Base-by-base conservation (phyloP, 1,140 invertebrate species). In the Lordiphosa stackelbergi region DNA sequence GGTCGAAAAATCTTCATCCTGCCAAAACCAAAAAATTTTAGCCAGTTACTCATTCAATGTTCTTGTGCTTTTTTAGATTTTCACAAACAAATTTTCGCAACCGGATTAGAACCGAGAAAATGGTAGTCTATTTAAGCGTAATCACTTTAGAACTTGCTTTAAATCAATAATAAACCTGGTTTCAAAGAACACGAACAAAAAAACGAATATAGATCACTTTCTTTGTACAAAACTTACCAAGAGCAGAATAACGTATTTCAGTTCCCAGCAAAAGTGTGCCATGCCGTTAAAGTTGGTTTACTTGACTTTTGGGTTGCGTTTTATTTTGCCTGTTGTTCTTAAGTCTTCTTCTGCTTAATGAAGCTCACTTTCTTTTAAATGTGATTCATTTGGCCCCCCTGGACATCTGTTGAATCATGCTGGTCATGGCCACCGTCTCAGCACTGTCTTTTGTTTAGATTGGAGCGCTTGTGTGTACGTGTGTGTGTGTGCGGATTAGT, bases 261-360 rank as follows among this genome's bases (percentile, higher is more conserved):
- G 66, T 53, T 78, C 73, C 66, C 83, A 85, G 60, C 83, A 78
- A 74, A 85, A 85, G 73, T 85, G 83, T 74, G 83, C 83, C 83
- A 85, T 85, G 48, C 68, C 61, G 65, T 52, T 48, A 19, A 24
- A 54, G 34, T 53, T 24, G 24, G 54, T 48, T 65, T 52, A 31
- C 22, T 43, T 11, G 34, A 34, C 19, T 43, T 40, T 42, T 43
- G 35, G 28, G 11, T 36, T 59, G 47, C 35, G 57, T 38, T 73
- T 73, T 62, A 52, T 43, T 65, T 60, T 7, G 7, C 13, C 34
- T 62, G 38, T 71, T 54, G 63, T 66, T 65, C 54, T 64, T 36
- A 22, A 24, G 11, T 36, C 40, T 13, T 40, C 16, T 28, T 36
- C 37, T 61, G 54, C 63, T 74, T 65, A 71, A 79, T 65, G 72